Percentiles rank a stretch among this genome's conserved stretches.
Conservation (phyloP, 2,113 vertebrate genomes). For the Epinephelus lanceolatus region DNA sequence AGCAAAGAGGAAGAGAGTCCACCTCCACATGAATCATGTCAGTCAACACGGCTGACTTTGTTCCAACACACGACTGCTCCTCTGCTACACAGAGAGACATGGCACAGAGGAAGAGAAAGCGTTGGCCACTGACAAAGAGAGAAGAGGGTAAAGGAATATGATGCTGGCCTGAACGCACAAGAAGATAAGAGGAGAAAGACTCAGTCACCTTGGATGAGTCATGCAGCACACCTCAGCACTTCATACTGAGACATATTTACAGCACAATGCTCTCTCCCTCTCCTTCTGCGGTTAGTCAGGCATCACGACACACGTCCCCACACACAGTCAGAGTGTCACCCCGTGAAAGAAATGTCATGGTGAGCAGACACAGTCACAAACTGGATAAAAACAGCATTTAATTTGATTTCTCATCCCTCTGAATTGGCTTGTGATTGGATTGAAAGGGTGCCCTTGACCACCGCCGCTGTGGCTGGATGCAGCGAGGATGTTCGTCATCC, state of each 20-base stretch:
- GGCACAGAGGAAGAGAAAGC: constrained; percentile 10
- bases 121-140: neutral
- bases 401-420: constrained; percentile 47
- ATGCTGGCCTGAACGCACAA: constrained; percentile 26
- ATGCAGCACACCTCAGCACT: constrained; percentile 47
- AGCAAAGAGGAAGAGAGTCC: constrained; percentile 8
- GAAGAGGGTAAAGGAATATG: constrained; percentile 44
- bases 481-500: constrained; percentile 32
- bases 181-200: constrained; percentile 27
- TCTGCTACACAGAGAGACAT: neutral
- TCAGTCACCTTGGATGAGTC: constrained; percentile 72
- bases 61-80: neutral
- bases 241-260: constrained; percentile 39
- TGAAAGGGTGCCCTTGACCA: constrained; percentile 67
- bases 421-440: constrained; percentile 57
- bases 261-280: constrained; percentile 30
- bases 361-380: constrained; percentile 35
- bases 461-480: constrained; percentile 17
- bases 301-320: constrained; percentile 46
- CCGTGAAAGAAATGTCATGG: constrained; percentile 39
- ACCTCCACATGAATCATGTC: constrained; percentile 46
- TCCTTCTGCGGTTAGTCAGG: constrained; percentile 28
- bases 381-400: constrained; percentile 45
- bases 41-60: constrained; percentile 15
- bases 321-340: constrained; percentile 43